A percentile compares a stretch with the other conserved stretches of the same genome.
These are phyloP conservation scores for Stenoptilia bipunctidactyla DNA, from an alignment of 2,888 invertebrate genomes.

Conservation along the genomic window DNA sequence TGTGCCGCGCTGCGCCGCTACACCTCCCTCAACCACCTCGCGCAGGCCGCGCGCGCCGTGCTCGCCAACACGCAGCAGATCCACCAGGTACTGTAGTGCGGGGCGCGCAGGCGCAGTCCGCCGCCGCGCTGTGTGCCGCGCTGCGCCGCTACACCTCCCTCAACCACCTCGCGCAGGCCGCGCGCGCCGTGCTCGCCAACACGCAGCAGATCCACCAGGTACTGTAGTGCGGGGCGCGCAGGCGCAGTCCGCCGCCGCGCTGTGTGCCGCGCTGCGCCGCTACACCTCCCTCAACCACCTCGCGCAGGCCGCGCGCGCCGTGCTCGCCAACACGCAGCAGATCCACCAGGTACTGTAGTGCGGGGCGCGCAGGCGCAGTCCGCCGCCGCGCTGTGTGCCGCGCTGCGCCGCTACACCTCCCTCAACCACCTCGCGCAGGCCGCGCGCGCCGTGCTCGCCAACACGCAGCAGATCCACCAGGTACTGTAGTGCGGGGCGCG, in stretches of 20 bases:
- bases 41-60: background rate
- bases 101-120: too few species aligned
- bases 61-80: background rate
- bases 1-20: background rate
- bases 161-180: background rate
- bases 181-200: background rate
- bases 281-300: background rate
- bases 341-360: background rate
- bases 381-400: too few species aligned
- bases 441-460: background rate
- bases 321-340: background rate
- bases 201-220: background rate
- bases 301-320: background rate
- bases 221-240: too few species aligned
- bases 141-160: background rate
- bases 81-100: too few species aligned
- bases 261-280: too few species aligned
- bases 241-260: too few species aligned
- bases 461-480: background rate
- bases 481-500: too few species aligned
- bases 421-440: background rate
- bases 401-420: background rate
- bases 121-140: too few species aligned
- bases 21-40: background rate
- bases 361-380: too few species aligned